Conservation (phyloP, 2,797 vertebrate species). For the Urophycis tenuis region DNA sequence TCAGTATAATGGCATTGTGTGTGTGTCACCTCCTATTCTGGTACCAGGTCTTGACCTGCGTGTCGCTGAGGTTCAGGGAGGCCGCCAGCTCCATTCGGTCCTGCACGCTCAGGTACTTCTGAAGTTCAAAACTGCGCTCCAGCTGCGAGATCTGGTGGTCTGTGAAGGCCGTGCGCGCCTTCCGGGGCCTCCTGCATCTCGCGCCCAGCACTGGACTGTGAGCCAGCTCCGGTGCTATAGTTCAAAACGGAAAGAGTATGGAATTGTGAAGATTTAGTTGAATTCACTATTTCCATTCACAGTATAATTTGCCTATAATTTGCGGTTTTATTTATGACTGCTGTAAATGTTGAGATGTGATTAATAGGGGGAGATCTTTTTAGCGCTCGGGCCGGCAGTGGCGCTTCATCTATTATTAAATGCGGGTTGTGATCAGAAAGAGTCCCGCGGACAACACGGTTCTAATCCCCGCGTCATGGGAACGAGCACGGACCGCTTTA, state of each 20-base stretch:
- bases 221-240: constrained; percentile 59
- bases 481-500: too few relatives aligned
- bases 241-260: background rate
- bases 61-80: constrained; percentile 85
- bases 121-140: constrained; percentile 84
- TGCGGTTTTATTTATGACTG: background rate
- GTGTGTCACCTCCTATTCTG: constrained; percentile 83
- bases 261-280: background rate
- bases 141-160: constrained; percentile 85
- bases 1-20: background rate
- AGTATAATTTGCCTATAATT: background rate
- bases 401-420: background rate
- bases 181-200: constrained; percentile 81
- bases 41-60: constrained; percentile 86
- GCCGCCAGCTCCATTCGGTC: constrained; percentile 87
- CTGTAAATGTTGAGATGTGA: background rate
- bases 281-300: background rate
- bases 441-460: too few relatives aligned
- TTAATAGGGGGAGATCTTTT: background rate
- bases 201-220: constrained; percentile 34
- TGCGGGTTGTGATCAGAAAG: too few relatives aligned
- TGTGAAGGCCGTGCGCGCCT: constrained; percentile 85
- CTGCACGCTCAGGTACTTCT: constrained; percentile 86
- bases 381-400: background rate
- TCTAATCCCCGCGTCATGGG: too few relatives aligned